Evolutionary conservation across 2,113 vertebrate species (phyloP), one percentile per base, ranked within the genome.

Genomic region (Colossoma macropomum): DNA sequence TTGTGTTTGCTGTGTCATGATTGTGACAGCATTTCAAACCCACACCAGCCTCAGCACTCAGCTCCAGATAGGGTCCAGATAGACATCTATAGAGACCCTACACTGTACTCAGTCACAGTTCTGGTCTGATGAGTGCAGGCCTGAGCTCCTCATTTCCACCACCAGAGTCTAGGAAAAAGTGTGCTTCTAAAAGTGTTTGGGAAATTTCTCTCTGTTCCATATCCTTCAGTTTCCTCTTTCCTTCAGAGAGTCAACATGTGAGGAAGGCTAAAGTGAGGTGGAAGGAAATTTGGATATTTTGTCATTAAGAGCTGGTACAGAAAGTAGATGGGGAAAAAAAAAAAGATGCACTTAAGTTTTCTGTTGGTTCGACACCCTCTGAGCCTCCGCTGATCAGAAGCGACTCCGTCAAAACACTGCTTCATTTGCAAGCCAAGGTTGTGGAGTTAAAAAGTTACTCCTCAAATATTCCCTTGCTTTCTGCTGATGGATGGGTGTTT

Each of bases 381-480:
- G 87, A 84, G 71, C 75, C 85, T 76, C 41, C 66, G 60, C 30
- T 80, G 83, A 92, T 92, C 86, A 89, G 82, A 91, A 84, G 75
- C 65, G 28, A 82, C n/a, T 80, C 54, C 71, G 71, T 85, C 74
- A 86, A 88, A 77, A 84, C 50, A 74, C 32, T 71, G 66, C 75
- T 69, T 84, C 66, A 76, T 32, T 79, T 82, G 75, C 45, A 83
- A 81, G 77, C 66, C 23, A 45, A 75, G 52, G 17, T 81, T 86
- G 34, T 62, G 15, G 71, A 82, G 81, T 87, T 77, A 80, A 60
- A 82, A 83, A 80, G 56, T 45, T 83, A 2, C n/a, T 62, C n/a
- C 87, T 92, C 52, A 83, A 88, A 90, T 84, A 90, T 89, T 86
- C 89, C 80, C 77, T 89, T 81, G 80, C 82, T 79, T 84, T 30